Conservation (phyloP, 2,113 vertebrate species). For the Grantiella picta region DNA sequence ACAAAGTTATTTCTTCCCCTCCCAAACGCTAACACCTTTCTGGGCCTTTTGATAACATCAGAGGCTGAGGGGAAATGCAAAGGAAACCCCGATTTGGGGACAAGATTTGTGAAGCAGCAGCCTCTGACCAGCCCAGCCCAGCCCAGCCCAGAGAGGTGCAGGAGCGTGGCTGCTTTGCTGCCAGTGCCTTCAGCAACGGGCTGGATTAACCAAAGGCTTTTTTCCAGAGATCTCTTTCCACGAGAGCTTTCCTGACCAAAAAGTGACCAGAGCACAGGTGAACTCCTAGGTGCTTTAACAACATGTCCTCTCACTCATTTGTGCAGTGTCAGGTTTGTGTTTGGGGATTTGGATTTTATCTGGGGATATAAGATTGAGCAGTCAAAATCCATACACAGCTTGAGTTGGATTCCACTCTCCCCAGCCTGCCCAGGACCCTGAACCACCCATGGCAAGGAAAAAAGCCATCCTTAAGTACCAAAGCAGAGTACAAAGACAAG, state of each 20-base stretch:
- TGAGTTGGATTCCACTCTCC: not conserved
- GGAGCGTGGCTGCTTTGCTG: fast-evolving
- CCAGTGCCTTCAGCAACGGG: not conserved
- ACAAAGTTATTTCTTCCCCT: not conserved
- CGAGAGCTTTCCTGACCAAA: not conserved
- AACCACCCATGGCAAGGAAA: not conserved
- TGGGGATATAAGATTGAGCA: not conserved
- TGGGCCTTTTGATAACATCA: not conserved
- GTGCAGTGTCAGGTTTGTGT: not conserved
- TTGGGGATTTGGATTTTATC: not conserved
- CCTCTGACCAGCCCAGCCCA: not conserved
- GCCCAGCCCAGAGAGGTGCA: not conserved
- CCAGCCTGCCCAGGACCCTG: not conserved
- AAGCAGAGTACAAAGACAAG: not conserved
- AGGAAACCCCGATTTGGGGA: not conserved
- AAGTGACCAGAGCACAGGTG: not conserved
- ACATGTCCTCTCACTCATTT: not conserved
- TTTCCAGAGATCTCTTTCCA: not conserved
- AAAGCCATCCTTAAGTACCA: not conserved
- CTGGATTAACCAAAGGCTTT: not conserved
- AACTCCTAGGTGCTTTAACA: not conserved
- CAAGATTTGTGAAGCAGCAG: not conserved
- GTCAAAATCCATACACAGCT: not conserved
- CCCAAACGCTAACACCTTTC: not conserved
- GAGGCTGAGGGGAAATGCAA: not conserved